These are phyloP conservation scores for Drosophila pectinifera DNA, from an alignment of 1,140 invertebrate genomes.

Conservation along the genomic window DNA sequence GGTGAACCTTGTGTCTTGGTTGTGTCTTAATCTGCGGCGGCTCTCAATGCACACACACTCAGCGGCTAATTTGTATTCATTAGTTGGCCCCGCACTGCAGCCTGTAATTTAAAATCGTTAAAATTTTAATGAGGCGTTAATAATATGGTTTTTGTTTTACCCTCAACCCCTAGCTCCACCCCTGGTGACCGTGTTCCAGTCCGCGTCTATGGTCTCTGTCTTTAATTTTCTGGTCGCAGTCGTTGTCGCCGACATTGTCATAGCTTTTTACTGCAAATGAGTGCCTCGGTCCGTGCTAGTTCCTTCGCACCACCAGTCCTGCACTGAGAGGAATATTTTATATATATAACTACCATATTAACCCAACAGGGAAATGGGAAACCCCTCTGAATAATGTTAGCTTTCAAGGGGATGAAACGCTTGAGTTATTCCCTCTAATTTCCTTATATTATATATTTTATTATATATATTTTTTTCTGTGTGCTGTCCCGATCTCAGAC, in stretches of 20 bases:
- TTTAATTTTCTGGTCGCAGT: conserved; percentile 66
- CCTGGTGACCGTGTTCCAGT: conserved; percentile 7
- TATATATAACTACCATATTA: no score
- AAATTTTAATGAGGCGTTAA: conserved; percentile 84
- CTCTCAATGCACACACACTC: conserved; percentile 35
- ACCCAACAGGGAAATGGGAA: no score
- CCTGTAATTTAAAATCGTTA: conserved; percentile 83
- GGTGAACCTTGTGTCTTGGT: conserved; percentile 13
- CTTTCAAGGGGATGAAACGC: no score
- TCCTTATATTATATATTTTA: background rate
- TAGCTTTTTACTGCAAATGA: conserved; percentile 81
- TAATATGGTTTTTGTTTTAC: conserved; percentile 83
- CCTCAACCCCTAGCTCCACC: conserved; percentile 35
- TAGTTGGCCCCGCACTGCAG: conserved; percentile 67
- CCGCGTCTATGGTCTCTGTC: conserved; percentile 33
- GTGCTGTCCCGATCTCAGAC: conserved; percentile 33
- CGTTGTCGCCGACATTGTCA: conserved; percentile 70
- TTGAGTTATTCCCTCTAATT: no score
- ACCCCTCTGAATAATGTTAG: no score
- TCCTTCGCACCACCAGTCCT: conserved; percentile 14
- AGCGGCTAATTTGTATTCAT: conserved; percentile 80
- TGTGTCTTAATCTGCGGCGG: conserved; percentile 36
- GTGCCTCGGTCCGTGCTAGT: conserved; percentile 59
- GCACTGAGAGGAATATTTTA: conserved; percentile 26
- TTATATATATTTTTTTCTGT: conserved; percentile 6